Conservation (phyloP, 2,113 vertebrate species). For the Cairina moschata region DNA sequence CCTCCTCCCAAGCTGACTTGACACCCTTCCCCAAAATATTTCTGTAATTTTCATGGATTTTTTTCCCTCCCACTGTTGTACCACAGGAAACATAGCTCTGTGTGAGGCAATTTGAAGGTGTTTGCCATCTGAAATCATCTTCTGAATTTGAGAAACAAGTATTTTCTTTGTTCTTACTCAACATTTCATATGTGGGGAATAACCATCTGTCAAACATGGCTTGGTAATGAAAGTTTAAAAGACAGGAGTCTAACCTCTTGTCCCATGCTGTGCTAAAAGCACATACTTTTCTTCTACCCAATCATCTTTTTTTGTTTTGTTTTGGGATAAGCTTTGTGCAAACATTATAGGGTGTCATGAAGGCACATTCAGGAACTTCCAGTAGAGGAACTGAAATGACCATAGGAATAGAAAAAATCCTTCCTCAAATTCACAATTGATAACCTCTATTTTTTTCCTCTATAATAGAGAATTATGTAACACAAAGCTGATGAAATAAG, state of each 20-base stretch:
- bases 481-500: neutral
- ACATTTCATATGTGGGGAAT: neutral
- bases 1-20: neutral
- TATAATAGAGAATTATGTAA: neutral
- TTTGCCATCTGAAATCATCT: neutral
- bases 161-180: neutral
- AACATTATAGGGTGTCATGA: neutral
- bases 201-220: neutral
- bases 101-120: neutral
- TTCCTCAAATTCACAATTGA: neutral
- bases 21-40: neutral
- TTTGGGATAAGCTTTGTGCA: neutral
- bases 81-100: neutral
- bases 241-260: neutral
- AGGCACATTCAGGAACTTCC: neutral
- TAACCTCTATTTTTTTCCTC: neutral
- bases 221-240: neutral
- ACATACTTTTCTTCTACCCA: neutral
- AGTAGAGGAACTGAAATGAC: neutral
- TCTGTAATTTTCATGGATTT: neutral
- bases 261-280: neutral
- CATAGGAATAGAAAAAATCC: neutral
- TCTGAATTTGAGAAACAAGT: neutral
- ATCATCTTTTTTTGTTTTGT: too few relatives aligned
- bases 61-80: neutral